A percentile compares a stretch with the other conserved stretches of the same genome.
Evolutionary conservation across 35 echinoderm and acorn worm species (phyloP).

Genomic region (Diadema setosum): DNA sequence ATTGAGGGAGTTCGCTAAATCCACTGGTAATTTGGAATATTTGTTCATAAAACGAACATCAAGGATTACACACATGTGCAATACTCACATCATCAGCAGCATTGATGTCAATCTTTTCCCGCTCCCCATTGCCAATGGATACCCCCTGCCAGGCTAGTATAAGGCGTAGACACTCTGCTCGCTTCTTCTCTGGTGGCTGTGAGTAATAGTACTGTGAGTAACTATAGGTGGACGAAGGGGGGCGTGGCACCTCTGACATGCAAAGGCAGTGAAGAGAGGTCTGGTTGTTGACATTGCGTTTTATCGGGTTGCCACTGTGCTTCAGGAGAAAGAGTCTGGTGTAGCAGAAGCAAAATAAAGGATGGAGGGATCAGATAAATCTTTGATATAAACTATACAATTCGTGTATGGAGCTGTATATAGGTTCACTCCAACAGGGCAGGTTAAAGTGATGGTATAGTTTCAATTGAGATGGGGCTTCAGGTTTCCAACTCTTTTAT

Average conservation of each 20-base stretch:
- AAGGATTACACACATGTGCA: too few species aligned
- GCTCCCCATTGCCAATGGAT: constrained; percentile 74
- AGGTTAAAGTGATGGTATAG: too few species aligned
- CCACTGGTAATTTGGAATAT: too few species aligned
- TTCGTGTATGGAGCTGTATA: too few species aligned
- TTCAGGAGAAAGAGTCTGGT: constrained; percentile 75
- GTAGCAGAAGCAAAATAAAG: not conserved
- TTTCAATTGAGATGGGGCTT: too few species aligned
- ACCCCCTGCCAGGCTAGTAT: constrained; percentile 81
- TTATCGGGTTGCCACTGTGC: constrained; percentile 89
- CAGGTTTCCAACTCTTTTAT: too few species aligned
- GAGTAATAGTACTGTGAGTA: constrained; percentile 74
- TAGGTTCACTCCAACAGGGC: too few species aligned
- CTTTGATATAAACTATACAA: too few species aligned
- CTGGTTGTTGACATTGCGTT: constrained; percentile 77
- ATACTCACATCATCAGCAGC: constrained; percentile 75
- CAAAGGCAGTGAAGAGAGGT: constrained; percentile 87
- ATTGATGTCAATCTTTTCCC: constrained; percentile 79
- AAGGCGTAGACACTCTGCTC: constrained; percentile 75
- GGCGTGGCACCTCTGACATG: constrained; percentile 54
- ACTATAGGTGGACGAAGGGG: constrained; percentile 39
- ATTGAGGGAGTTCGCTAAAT: too few species aligned
- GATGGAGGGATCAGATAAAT: not conserved
- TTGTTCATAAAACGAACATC: too few species aligned
- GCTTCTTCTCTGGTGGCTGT: constrained; percentile 65